Base-by-base conservation (phyloP, 1,140 invertebrate species). In the Oreohelix idahoensis region DNA sequence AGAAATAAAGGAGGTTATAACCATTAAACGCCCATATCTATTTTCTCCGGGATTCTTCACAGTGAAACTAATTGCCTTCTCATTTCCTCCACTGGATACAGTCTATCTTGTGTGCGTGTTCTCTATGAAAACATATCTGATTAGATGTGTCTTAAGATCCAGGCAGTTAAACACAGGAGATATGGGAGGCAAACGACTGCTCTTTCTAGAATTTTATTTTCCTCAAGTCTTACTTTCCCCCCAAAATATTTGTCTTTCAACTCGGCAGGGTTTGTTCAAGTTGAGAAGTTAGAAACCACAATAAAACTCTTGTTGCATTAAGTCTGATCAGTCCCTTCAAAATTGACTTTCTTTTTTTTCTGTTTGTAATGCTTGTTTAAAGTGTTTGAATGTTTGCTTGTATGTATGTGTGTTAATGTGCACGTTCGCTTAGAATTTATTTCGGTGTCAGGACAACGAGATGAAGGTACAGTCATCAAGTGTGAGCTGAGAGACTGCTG, bases 61-160 rank as follows among this genome's bases (percentile, higher is more conserved):
- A 32, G 29, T 66, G 63, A 5, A 32, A 32, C n/a, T 66, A 66
- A 66, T 66, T 66, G 63, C 63, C 63, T 66, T 66, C 63, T 66
- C 63, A 66, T 11, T 66, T 66, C n/a, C 63, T 66, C 8, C 29
- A 29, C 63, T 66, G 63, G 63, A 66, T 66, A 66, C 63, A 66
- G 1, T 32, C n/a, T 66, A 23, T 66, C 63, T 66, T 29, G 5
- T 32, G 63, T 66, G 63, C 32, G 63, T 66, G 63, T 32, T 66
- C 63, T 17, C n/a, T 66, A 32, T 66, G 63, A 66, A 66, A 66
- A 66, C 63, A 66, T 66, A 66, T 66, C 63, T 66, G 63, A 66
- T 66, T 66, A 66, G 32, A 66, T 32, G n/a, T 15, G n/a, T 17
- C 63, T 66, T 35, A 15, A 66, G 63, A 66, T 66, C 63, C 29